A percentile compares a stretch with the other conserved stretches of the same genome.
These are phyloP conservation scores for Zaprionus africanus DNA, from an alignment of 1,140 invertebrate genomes.

Conservation along the genomic window DNA sequence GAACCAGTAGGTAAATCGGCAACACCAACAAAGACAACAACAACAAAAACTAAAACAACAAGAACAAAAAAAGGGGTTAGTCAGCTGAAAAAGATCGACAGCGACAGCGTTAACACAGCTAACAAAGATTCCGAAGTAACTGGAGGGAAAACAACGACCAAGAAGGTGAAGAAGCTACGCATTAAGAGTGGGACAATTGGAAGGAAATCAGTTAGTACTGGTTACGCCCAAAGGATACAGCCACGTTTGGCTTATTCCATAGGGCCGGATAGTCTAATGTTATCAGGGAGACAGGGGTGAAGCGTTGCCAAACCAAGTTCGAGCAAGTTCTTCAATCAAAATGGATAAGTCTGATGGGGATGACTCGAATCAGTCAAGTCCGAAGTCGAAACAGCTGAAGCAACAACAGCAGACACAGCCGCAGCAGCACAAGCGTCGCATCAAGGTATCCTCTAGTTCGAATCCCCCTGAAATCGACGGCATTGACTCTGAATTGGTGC, in stretches of 20 bases:
- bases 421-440: conserved; percentile 35
- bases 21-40: neutral
- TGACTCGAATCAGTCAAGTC: conserved; percentile 37
- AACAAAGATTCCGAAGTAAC: neutral
- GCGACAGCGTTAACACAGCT: neutral
- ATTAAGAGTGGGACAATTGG: conserved; percentile 17
- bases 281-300: neutral
- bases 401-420: neutral
- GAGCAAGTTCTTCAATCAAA: conserved; percentile 8
- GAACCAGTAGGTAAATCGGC: neutral
- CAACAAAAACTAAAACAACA: too few relatives aligned
- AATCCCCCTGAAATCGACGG: neutral
- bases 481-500: neutral
- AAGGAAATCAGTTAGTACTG: neutral
- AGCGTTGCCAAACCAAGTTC: neutral
- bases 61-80: neutral
- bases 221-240: neutral
- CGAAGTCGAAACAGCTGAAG: conserved; percentile 17
- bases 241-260: conserved; percentile 36
- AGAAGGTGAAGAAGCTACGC: conserved; percentile 14
- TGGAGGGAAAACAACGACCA: too few relatives aligned
- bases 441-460: neutral
- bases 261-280: conserved; percentile 3
- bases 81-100: neutral
- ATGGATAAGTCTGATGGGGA: conserved; percentile 59